Evolutionary conservation across 2,888 invertebrate species (phyloP), one percentile per base, ranked within the genome.

Genomic region (Steinernema hermaphroditum): DNA sequence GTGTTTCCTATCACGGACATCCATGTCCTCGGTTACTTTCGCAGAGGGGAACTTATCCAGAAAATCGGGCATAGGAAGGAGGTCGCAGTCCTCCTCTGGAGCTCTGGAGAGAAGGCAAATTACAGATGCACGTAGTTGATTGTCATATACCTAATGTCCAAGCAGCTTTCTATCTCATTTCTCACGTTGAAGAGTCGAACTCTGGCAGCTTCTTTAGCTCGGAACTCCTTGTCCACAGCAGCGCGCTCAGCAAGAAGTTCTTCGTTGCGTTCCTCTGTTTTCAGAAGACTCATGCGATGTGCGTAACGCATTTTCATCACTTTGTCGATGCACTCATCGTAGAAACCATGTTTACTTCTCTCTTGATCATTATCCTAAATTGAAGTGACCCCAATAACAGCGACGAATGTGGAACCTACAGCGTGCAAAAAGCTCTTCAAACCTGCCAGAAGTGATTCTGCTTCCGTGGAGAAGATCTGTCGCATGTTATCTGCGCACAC

Each of bases 111-210:
- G 37, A 12, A 12, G 6, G 12, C 12, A 37, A 4, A 12, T 37
- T 4, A 37, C 37, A 37, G 12, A 37, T n/a, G n/a, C n/a, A n/a
- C n/a, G n/a, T n/a, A n/a, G n/a, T n/a, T n/a, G n/a, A n/a, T n/a
- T n/a, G n/a, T n/a, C n/a, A n/a, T n/a, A 22, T 16, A 32, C 62
- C 62, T 62, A 8, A 62, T 62, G 32, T 62, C 62, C 32, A 62
- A 62, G 29, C 62, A 62, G 16, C 27, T 62, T 62, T 62, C 62
- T 4, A 62, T 62, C 19, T 62, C 62, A 32, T 62, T 62, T 32
- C 62, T 29, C 12, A 62, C 62, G n/a, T 62, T 62, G 34, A 29
- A 62, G 34, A 62, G 62, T 9, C 62, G 27, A 9, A 62, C 32
- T 29, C 62, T 29, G 6, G 62, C 62, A 14, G 62, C 62, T 32